Conservation (phyloP, 2,888 invertebrate genomes). For the Lasioglossum pauxillum region DNA sequence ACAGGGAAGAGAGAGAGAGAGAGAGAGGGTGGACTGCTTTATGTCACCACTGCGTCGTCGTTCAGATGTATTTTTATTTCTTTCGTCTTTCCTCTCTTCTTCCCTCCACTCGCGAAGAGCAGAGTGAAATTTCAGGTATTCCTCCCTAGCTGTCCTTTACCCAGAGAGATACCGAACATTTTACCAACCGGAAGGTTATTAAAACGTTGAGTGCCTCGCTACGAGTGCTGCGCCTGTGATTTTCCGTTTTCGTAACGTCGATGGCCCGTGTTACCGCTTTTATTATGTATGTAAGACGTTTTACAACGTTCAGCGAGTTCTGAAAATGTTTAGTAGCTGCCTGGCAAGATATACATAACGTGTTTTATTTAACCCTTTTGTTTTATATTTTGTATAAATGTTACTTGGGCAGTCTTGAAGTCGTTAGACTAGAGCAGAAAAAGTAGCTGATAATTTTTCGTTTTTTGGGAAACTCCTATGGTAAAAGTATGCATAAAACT, state of each 20-base stretch:
- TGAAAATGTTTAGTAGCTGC: not conserved
- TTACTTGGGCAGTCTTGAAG: not conserved
- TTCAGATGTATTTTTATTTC: not conserved
- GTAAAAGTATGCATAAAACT: not conserved
- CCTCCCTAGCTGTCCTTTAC: not conserved
- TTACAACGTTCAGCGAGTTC: not conserved
- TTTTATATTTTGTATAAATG: not conserved
- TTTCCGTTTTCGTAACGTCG: not conserved
- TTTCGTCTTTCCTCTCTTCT: not conserved
- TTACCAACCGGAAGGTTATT: slow-evolving; percentile 1
- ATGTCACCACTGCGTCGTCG: slow-evolving; percentile 18
- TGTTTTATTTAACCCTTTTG: not conserved
- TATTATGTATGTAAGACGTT: not conserved
- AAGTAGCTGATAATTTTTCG: too few species aligned
- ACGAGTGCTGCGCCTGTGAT: not conserved
- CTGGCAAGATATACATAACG: not conserved
- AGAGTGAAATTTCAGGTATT: not conserved
- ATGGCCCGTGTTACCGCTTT: not conserved
- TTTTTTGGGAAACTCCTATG: too few species aligned
- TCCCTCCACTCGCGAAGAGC: not conserved
- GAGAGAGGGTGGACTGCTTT: not conserved
- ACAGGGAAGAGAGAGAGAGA: not conserved
- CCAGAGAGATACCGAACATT: not conserved
- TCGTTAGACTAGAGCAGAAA: not conserved
- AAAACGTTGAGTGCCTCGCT: not conserved